Base-by-base conservation (phyloP, 2,113 vertebrate genomes). In the Nannobrachium achirus region DNA sequence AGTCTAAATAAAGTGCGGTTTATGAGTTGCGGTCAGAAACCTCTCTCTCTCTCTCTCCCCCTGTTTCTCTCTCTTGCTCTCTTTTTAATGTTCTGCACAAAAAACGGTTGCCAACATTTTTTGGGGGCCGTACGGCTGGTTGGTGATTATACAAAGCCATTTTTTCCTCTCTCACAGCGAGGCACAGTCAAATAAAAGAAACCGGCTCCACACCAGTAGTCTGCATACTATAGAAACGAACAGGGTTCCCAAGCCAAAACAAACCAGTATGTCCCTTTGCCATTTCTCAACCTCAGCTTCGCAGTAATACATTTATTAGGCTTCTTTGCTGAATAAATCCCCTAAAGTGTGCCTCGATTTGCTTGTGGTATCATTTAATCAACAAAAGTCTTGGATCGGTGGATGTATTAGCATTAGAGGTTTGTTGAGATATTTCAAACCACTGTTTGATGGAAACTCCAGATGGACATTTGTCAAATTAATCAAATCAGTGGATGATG, bases 1-100 rank as follows among this genome's bases (percentile, higher is more conserved):
- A 97, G 94, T 92, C 93, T 96, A 96, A 98, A 96, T 96, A 97
- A 94, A 92, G 94, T 94, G 94, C 56, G 94, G 94, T 96, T 98
- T 96, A 93, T 94, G 95, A 95, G 94, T 93, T 96, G 95, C 76
- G 95, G 96, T 98, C 93, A 96, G 93, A 95, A 96, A 94, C 93
- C 93, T 96, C 95, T 94, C 94, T 89, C 89, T 92, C 91, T 90
- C 88, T 66, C 63, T 65, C 48, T 56, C 62, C 72, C 15, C 48
- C 65, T 59, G 92, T 89, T 89, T 90, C 90, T 91, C 63, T 55
- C 69, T 64, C 78, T 60, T 18, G 63, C 81, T 80, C 93, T 93
- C 91, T 93, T 93, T 93, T 95, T 93, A 94, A 94, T 93, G 94
- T 95, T 94, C 92, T 94, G 90, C 84, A 92, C 91, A 94, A 91